Base-by-base conservation (phyloP, 2,888 invertebrate species). In the Serripes groenlandicus region DNA sequence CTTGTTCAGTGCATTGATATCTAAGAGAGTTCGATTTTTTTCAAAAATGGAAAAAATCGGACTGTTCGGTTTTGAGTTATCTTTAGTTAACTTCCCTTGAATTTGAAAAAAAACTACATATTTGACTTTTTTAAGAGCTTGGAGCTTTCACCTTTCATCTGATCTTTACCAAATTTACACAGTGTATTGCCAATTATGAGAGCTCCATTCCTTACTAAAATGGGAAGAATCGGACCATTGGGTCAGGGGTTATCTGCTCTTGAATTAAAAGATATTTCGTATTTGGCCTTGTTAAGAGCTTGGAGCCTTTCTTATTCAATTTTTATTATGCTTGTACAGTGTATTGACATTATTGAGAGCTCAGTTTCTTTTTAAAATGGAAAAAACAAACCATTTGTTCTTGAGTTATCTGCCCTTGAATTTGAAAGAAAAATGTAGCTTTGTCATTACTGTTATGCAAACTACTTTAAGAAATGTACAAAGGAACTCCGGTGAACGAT, bases 201-300 rank as follows among this genome's bases (percentile, higher is more conserved):
- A 68, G 37, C 5, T 68, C 42, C n/a, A 49, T 68, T 68, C 49
- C 68, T 68, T 68, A 42, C 42, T 7, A 68, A 68, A 68, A 68
- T 49, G 42, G 23, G 68, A 9, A 26, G 32, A 49, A 68, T 68
- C 23, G 5, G 26, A 18, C 26, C n/a, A 68, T 42, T n/a, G 15
- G 26, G 42, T 23, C 28, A 35, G 2, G 9, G 54, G 32, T 58
- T 58, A 37, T 42, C 58, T 72, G 52, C 21, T 32, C 30, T 68
- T 42, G 49, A 70, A 70, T 42, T 42, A 42, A 7, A 7, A 42
- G 15, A 42, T 11, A 42, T 42, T n/a, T n/a, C n/a, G n/a, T n/a
- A n/a, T n/a, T n/a, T n/a, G n/a, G 42, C 42, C 7, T 42, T 42
- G 7, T 42, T 42, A 11, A 11, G 7, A 42, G 42, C 9, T 42